A percentile compares a stretch with the other conserved stretches of the same genome.
These are phyloP conservation scores for Anguilla megastoma DNA, from an alignment of 2,797 vertebrate genomes.

Conservation along the genomic window DNA sequence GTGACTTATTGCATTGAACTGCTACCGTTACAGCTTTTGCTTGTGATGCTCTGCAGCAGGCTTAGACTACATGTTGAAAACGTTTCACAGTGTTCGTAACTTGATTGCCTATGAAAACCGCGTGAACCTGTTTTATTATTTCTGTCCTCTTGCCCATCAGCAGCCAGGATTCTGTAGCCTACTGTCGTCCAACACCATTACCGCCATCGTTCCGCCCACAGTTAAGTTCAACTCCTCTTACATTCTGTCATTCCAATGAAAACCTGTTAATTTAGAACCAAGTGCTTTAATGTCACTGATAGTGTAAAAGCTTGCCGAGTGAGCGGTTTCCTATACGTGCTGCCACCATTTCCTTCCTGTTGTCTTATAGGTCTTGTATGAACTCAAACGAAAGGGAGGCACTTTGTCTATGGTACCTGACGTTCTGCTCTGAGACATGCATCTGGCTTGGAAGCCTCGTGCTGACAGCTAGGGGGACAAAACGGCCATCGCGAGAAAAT, in stretches of 20 bases:
- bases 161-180: not conserved
- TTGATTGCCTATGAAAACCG: not conserved
- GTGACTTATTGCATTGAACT: conserved; percentile 32
- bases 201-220: not conserved
- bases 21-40: conserved; percentile 7
- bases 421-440: not conserved
- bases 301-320: not conserved
- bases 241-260: not conserved
- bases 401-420: conserved; percentile 6
- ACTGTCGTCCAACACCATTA: not conserved
- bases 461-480: not conserved
- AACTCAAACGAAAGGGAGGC: not conserved
- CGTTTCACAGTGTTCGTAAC: conserved; percentile 7
- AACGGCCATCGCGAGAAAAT: not conserved
- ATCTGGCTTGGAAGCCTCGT: not conserved
- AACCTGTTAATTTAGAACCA: not conserved
- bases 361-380: not conserved
- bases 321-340: not conserved
- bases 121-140: not conserved
- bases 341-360: not conserved
- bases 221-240: not conserved
- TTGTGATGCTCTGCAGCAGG: not conserved
- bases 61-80: not conserved
- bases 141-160: not conserved
- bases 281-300: not conserved